Evolutionary conservation across 2,113 vertebrate genomes (phyloP), one percentile per base, ranked within the genome.

Genomic region (Puntigrus tetrazona): DNA sequence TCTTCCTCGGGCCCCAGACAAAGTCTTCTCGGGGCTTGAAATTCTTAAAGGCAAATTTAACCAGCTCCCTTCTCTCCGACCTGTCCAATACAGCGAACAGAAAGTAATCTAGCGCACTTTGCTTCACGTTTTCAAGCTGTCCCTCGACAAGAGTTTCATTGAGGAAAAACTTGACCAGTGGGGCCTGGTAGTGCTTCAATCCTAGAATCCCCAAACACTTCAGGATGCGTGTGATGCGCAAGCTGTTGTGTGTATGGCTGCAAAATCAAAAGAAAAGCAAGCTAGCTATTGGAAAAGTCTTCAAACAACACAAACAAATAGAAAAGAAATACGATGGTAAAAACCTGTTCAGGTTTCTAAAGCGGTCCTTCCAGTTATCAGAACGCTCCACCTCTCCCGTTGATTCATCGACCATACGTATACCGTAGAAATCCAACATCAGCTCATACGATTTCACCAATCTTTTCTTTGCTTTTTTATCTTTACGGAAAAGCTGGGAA

Each of bases 341-440:
- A 94, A 41, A 99, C 98, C 88, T 85, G 90, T 97, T 94, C 0
- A 99, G 90, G 92, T 98, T 97, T 0, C 85, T 4, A 85, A 97
- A 99, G 78, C 96, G 91, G 0, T 93, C 87, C 22, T 0, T 1
- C 93, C 95, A 99, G 41, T 97, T 94, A 0, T n/a, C 0, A 0
- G 96, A 93, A 38, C 90, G 93, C 55, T 0, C 0, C 6, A 99
- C 94, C 0, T 91, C 61, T 55, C 98, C 97, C 0, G 94, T 96
- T 57, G 83, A 0, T 5, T 90, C 27, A 0, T 92, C 25, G 3
- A 87, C 1, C 16, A 99, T 88, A 27, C 29, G 0, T 6, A 98
- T 96, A 3, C 97, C 97, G 4, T 98, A 99, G 90, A 99, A 98
- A 5, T 95, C 93, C 92, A 99, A 88, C 97, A 99, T 99, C 67